A percentile compares a stretch with the other conserved stretches of the same genome.
Evolutionary conservation across 2,113 vertebrate species (phyloP).

Genomic region (Tetrao urogallus): DNA sequence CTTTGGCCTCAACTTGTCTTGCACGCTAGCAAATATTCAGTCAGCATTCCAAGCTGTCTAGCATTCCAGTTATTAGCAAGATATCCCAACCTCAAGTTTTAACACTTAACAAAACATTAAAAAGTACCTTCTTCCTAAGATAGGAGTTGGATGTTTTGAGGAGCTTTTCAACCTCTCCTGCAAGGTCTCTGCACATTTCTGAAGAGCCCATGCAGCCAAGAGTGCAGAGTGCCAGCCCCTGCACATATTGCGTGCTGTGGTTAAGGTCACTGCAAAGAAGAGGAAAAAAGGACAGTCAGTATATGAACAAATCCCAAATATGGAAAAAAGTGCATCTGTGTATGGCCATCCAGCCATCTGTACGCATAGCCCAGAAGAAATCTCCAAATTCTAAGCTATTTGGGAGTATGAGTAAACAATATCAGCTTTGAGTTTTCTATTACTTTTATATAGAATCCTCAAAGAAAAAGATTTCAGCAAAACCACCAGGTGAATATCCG

Average conservation of each 20-base stretch:
- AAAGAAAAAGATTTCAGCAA: background rate
- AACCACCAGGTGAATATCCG: background rate
- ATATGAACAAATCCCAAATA: background rate
- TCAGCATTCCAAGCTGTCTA: background rate
- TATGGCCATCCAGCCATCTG: background rate
- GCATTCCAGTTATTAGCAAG: background rate
- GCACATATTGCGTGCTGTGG: constrained; percentile 98
- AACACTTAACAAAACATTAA: background rate
- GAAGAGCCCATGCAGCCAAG: constrained; percentile 99
- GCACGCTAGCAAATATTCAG: background rate
- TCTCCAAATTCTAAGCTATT: background rate
- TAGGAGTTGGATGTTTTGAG: constrained; percentile 99
- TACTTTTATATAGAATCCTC: background rate
- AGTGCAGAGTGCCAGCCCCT: constrained; percentile 97
- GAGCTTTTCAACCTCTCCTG: constrained; percentile 98
- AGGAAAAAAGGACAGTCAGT: background rate
- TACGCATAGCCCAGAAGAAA: background rate
- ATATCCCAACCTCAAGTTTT: background rate
- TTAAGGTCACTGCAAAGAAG: constrained; percentile 91
- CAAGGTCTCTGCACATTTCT: constrained; percentile 99
- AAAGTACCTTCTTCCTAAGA: constrained; percentile 95
- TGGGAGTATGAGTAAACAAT: accelerated
- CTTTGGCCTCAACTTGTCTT: background rate
- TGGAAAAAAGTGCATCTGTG: background rate
- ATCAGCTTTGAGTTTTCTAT: background rate